These are phyloP conservation scores for Sminthurides bifidus DNA, from an alignment of 1,140 invertebrate species.

Conservation along the genomic window DNA sequence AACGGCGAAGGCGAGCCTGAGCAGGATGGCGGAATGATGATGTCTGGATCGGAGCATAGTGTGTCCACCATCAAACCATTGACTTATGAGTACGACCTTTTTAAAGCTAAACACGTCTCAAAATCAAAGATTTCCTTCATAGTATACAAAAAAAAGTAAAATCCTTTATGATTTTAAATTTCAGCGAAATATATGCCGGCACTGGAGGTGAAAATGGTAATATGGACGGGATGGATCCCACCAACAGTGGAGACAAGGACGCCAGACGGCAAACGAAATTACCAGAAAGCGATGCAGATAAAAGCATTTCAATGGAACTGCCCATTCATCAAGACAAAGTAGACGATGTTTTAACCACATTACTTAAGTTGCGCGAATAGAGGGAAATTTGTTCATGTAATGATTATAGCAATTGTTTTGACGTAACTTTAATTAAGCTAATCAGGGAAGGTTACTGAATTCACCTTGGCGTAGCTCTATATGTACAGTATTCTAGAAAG, in stretches of 20 bases:
- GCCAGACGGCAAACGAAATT: background rate
- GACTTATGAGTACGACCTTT: slow-evolving; percentile 24
- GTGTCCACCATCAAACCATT: slow-evolving; percentile 25
- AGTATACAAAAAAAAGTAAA: background rate
- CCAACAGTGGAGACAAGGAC: slow-evolving; percentile 8
- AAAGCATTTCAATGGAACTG: slow-evolving; percentile 29
- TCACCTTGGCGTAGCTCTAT: too few relatives aligned
- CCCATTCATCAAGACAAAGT: slow-evolving; percentile 29
- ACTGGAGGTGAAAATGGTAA: background rate
- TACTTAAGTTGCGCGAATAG: slow-evolving; percentile 20
- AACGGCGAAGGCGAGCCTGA: slow-evolving; percentile 13
- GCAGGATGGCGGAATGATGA: slow-evolving; percentile 7
- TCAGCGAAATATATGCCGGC: slow-evolving; percentile 22
- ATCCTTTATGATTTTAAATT: background rate
- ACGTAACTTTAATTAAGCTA: too few relatives aligned
- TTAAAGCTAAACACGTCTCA: background rate
- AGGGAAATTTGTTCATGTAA: background rate
- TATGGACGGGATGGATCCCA: slow-evolving; percentile 5
- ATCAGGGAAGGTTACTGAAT: too few relatives aligned
- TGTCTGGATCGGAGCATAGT: slow-evolving; percentile 15
- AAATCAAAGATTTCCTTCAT: background rate
- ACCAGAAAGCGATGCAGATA: slow-evolving; percentile 12
- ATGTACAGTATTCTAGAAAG: too few relatives aligned
- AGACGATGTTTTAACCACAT: slow-evolving; percentile 26
- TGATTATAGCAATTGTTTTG: too few relatives aligned